Evolutionary conservation across 2,888 invertebrate genomes (phyloP).

Genomic region (Thelaira solivaga): DNA sequence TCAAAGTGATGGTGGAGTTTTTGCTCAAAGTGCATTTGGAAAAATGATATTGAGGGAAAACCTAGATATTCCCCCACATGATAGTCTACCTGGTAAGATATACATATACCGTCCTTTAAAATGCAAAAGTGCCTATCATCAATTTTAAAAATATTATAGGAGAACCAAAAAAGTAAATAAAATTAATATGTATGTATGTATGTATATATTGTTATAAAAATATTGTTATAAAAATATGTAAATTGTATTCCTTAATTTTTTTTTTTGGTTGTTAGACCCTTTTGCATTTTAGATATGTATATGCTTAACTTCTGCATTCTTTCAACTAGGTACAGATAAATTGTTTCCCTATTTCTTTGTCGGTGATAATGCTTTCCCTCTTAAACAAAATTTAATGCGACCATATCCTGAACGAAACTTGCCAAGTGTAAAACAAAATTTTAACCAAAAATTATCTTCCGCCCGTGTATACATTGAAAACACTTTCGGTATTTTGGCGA

Average conservation of each 20-base stretch:
- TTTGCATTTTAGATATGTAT: too few relatives aligned
- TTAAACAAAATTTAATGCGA: background rate
- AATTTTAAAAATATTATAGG: too few relatives aligned
- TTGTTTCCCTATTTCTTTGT: too few relatives aligned
- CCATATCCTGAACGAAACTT: slow-evolving; percentile 2
- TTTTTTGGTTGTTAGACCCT: too few relatives aligned
- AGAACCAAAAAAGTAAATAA: too few relatives aligned
- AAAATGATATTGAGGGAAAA: slow-evolving; percentile 17
- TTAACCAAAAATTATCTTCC: slow-evolving; percentile 29
- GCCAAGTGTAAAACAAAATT: background rate
- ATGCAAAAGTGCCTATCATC: too few relatives aligned
- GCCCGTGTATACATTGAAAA: too few relatives aligned
- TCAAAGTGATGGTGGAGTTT: slow-evolving; percentile 15
- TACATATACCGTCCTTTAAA: too few relatives aligned
- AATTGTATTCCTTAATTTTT: too few relatives aligned
- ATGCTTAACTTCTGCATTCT: background rate
- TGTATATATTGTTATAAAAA: too few relatives aligned
- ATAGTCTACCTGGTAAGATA: background rate
- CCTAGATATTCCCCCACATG: background rate
- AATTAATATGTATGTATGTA: too few relatives aligned
- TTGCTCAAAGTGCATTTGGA: slow-evolving; percentile 37
- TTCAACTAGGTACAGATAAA: background rate
- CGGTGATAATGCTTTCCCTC: slow-evolving; percentile 1
- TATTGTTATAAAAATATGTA: too few relatives aligned
- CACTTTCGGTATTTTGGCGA: background rate